These are phyloP conservation scores for Bombus cullumanus DNA, from an alignment of 1,140 invertebrate genomes.

Conservation along the genomic window DNA sequence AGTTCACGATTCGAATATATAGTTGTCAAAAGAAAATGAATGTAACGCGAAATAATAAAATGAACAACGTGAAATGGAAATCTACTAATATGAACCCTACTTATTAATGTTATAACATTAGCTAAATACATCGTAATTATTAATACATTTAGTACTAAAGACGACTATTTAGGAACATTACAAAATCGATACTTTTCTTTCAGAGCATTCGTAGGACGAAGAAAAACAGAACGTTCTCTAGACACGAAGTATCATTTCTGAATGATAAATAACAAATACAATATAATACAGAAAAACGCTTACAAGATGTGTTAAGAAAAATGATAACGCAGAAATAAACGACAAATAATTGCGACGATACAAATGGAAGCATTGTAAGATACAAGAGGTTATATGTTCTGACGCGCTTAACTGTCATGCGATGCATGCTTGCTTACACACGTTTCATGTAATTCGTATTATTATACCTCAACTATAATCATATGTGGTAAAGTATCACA, in stretches of 20 bases:
- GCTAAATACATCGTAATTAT: background rate
- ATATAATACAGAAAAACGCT: too few relatives aligned
- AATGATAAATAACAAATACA: background rate
- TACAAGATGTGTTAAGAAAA: too few relatives aligned
- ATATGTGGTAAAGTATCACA: background rate
- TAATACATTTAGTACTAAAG: background rate
- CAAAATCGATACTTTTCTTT: conserved; percentile 37
- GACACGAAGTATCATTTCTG: background rate
- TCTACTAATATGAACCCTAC: background rate
- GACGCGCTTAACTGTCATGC: conserved; percentile 30
- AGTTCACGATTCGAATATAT: background rate
- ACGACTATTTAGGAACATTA: conserved; percentile 34
- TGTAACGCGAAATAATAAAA: background rate
- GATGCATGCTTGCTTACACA: conserved; percentile 27
- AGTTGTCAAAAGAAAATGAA: background rate
- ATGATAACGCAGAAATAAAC: too few relatives aligned
- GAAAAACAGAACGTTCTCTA: background rate
- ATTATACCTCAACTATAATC: background rate
- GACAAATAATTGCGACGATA: background rate
- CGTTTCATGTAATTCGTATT: conserved; percentile 11
- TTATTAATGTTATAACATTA: background rate
- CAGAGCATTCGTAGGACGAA: background rate
- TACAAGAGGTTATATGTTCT: conserved; percentile 48
- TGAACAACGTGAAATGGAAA: background rate
- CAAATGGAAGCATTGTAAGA: conserved; percentile 26